Evolutionary conservation across 2,888 invertebrate species (phyloP), one percentile per base, ranked within the genome.

Genomic region (Steromphala cineraria): DNA sequence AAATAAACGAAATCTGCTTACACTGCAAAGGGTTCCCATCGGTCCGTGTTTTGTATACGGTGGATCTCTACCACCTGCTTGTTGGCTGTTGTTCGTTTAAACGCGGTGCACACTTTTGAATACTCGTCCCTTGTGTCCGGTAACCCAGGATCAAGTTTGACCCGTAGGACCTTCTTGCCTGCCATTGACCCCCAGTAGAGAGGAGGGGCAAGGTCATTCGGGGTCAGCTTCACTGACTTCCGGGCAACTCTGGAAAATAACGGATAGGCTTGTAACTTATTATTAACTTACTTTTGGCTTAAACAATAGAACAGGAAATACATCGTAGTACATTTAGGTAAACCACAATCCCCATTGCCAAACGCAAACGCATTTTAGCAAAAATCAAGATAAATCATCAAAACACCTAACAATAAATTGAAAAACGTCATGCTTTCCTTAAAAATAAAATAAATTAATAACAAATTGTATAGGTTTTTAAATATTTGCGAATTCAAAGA

Each of bases 21-120:
- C 85, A 55, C 71, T 13, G 46, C 17, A 74, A 78, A 85, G 19
- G 80, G 80, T 40, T 83, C 80, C 83, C 83, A 85, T 7, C 82
- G 62, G 17, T 80, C 80, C 31, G 67, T 36, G 28, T 76, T 80
- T 46, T 80, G 80, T 17, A 80, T 76, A 17, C 80, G 28, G 3
- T 62, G 19, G 62, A 78, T 78, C 10, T 24, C 10, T 10, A 17
- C 31, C 15, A 78, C 62, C 1, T n/a, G 10, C 15, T 19, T 62
- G 67, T 40, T 21, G 3, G 67, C 28, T 40, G 67, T 28, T 19
- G 62, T 67, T 19, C 24, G 19, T 40, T 67, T 62, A 67, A 78
- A 78, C 7, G 15, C 46, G 3, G 21, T 28, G 5, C 31, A 24
- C 8, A 78, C 53, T 19, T 19, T 36, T 15, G 31, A 7, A 46